Conservation (phyloP, 2,113 vertebrate genomes). For the Eidolon helvum region DNA sequence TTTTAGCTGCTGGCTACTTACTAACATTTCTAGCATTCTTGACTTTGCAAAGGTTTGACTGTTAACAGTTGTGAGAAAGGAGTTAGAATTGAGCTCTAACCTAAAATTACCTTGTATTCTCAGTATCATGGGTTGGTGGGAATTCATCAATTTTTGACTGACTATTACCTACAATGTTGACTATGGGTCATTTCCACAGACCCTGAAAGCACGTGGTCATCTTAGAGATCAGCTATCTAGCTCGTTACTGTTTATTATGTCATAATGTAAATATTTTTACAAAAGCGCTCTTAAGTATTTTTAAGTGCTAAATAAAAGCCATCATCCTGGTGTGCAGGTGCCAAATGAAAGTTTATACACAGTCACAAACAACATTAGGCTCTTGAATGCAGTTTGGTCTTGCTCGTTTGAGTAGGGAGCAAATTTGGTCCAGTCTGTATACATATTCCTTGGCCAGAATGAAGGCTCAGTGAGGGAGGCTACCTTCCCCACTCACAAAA, state of each 20-base stretch:
- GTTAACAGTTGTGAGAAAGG: background rate
- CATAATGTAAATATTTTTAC: constrained; percentile 36
- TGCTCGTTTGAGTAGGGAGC: background rate
- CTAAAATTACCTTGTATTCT: constrained; percentile 24
- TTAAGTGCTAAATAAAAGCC: constrained; percentile 28
- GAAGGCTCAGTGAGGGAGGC: background rate
- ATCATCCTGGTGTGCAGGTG: background rate
- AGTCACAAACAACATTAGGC: background rate
- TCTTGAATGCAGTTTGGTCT: background rate
- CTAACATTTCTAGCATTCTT: constrained; percentile 36
- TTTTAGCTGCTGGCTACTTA: constrained; percentile 33
- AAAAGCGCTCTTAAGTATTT: background rate
- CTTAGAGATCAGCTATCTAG: background rate
- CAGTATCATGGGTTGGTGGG: background rate
- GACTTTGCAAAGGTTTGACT: constrained; percentile 19
- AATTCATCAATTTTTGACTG: background rate
- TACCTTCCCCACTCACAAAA: background rate
- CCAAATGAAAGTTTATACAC: constrained; percentile 13
- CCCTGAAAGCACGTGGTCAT: constrained; percentile 1
- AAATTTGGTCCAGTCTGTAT: background rate
- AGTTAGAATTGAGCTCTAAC: constrained; percentile 18
- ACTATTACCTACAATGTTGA: background rate
- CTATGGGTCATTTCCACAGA: background rate
- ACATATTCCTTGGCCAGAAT: background rate
- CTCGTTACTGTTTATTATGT: constrained; percentile 33